Conservation (phyloP, 2,797 vertebrate genomes). For the Siniperca undulata region DNA sequence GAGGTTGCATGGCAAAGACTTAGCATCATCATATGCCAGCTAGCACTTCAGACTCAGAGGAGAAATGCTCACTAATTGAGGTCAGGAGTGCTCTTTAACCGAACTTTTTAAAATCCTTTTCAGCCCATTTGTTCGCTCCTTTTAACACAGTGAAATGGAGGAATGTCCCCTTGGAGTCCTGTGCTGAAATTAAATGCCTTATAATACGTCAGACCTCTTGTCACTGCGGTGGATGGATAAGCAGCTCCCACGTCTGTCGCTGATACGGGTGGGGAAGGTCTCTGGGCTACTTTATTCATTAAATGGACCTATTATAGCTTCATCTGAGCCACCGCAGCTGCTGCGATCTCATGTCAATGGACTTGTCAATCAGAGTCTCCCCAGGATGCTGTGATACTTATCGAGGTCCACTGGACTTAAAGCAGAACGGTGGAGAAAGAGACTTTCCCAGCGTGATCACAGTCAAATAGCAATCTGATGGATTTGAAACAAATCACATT, state of each 20-base stretch:
- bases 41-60: constrained; percentile 53
- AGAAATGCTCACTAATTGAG: constrained; percentile 78
- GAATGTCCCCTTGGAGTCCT: constrained; percentile 65
- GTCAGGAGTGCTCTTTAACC: constrained; percentile 69
- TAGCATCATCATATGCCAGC: constrained; percentile 41
- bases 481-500: constrained; percentile 23
- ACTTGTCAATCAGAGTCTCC: constrained; percentile 73
- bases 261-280: constrained; percentile 54
- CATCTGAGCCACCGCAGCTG: constrained; percentile 37
- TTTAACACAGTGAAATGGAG: constrained; percentile 76
- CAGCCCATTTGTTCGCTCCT: constrained; percentile 57
- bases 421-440: constrained; percentile 15
- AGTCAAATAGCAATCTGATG: constrained; percentile 27
- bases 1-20: constrained; percentile 41
- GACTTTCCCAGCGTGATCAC: constrained; percentile 13
- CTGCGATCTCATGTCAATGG: constrained; percentile 59
- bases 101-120: constrained; percentile 69
- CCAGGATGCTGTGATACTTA: constrained; percentile 46
- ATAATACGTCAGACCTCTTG: constrained; percentile 72
- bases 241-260: constrained; percentile 33
- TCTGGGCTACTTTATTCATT: constrained; percentile 69
- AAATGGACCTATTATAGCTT: constrained; percentile 67
- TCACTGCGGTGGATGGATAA: constrained; percentile 49
- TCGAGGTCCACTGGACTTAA: constrained; percentile 32
- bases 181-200: constrained; percentile 78